Conservation (phyloP, 2,797 vertebrate species). For the Octomys mimax region DNA sequence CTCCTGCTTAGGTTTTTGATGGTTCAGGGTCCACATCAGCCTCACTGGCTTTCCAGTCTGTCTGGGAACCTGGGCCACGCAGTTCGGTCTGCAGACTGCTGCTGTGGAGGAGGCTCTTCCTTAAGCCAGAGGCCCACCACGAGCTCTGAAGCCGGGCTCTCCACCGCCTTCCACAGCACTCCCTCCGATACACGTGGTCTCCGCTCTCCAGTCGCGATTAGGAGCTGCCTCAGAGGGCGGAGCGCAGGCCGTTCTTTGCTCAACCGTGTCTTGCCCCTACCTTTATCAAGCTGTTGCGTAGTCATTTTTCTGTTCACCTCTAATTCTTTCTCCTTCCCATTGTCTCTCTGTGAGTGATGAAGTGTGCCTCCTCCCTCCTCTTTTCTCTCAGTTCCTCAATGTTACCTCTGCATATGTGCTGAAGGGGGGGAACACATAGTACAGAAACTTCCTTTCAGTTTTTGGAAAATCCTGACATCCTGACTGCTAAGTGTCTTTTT, state of each 20-base stretch:
- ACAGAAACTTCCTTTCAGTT: background rate
- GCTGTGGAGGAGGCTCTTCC: background rate
- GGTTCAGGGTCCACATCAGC: background rate
- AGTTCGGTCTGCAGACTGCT: background rate
- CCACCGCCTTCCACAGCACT: background rate
- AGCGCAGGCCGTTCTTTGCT: background rate
- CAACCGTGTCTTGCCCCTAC: background rate
- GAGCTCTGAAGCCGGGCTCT: background rate
- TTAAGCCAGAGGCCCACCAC: background rate
- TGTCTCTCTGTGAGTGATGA: background rate
- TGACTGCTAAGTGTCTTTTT: background rate
- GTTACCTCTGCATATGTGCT: background rate
- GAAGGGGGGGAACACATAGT: background rate
- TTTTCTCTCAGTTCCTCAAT: background rate
- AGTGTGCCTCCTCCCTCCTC: background rate
- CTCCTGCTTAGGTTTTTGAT: background rate
- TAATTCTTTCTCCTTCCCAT: background rate
- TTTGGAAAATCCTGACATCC: background rate
- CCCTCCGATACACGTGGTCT: background rate
- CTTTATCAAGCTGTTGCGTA: too few species aligned
- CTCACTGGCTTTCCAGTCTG: background rate
- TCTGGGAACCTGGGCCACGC: background rate
- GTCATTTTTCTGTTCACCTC: background rate
- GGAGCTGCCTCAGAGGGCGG: background rate
- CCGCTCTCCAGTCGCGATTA: background rate